Evolutionary conservation across 2,888 invertebrate genomes (phyloP).

Genomic region (Abrostola triplasia): DNA sequence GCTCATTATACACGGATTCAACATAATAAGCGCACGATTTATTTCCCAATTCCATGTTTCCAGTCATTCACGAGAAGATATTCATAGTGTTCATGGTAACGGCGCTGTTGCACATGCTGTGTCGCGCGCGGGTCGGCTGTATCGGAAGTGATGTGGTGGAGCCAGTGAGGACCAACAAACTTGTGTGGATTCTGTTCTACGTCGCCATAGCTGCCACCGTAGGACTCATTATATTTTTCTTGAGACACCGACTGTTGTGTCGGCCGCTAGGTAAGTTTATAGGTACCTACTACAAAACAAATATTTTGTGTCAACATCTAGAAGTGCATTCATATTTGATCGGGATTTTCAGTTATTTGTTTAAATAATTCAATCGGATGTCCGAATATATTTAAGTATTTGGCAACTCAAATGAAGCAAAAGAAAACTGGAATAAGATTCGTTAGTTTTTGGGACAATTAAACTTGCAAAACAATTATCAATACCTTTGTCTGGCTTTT

Average conservation of each 20-base stretch:
- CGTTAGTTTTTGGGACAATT: neutral
- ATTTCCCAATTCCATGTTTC: conserved; percentile 66
- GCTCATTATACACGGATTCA: conserved; percentile 17
- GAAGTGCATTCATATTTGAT: too few relatives aligned
- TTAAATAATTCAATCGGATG: too few relatives aligned
- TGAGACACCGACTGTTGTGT: conserved; percentile 96
- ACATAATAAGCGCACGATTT: conserved; percentile 39
- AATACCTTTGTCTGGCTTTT: conserved; percentile 6
- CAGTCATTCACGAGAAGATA: conserved; percentile 96
- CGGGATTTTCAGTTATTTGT: too few relatives aligned
- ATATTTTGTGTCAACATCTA: too few relatives aligned
- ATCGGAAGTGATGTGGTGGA: conserved; percentile 80
- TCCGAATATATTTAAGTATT: neutral
- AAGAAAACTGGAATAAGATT: neutral
- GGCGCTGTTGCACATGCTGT: conserved; percentile 94
- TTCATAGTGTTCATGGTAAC: conserved; percentile 97
- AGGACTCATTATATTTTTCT: conserved; percentile 95
- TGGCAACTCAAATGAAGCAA: neutral
- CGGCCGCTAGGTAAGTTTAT: conserved; percentile 93
- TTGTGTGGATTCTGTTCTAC: conserved; percentile 90
- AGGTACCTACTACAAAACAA: too few relatives aligned
- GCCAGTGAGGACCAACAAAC: conserved; percentile 91
- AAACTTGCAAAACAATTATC: neutral
- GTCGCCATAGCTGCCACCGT: conserved; percentile 93
- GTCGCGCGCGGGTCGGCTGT: conserved; percentile 82